A percentile compares a stretch with the other conserved stretches of the same genome.
These are phyloP conservation scores for Girardinus metallicus DNA, from an alignment of 2,797 vertebrate species.

Conservation along the genomic window DNA sequence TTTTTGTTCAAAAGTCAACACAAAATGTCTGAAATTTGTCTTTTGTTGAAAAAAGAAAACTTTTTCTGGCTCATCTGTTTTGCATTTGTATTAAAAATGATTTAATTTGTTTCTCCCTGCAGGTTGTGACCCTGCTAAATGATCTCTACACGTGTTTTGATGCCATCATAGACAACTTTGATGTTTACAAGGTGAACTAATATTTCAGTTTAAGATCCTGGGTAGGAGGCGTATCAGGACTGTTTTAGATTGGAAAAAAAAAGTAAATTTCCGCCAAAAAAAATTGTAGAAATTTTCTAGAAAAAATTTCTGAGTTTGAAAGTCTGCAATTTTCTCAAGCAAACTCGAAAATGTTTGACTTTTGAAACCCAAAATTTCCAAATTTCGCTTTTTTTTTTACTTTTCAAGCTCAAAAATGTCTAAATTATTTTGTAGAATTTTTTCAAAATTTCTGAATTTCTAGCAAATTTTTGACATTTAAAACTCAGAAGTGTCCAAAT, in stretches of 20 bases:
- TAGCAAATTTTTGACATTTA: too few species aligned
- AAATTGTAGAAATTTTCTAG: too few species aligned
- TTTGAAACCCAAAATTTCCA: too few species aligned
- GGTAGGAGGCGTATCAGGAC: too few species aligned
- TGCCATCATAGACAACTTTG: conserved; percentile 95
- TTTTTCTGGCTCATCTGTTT: background rate
- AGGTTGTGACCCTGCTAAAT: conserved; percentile 92
- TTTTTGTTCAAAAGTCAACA: background rate
- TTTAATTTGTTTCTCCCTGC: background rate
- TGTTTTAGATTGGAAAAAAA: background rate
- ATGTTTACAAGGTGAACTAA: conserved; percentile 81
- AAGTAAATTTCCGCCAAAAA: too few species aligned
- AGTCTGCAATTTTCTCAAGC: background rate
- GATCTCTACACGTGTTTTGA: conserved; percentile 96
- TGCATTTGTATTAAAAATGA: background rate
- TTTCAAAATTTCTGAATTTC: too few species aligned
- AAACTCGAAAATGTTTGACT: background rate
- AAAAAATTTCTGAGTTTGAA: background rate
- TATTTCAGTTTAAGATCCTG: too few species aligned
- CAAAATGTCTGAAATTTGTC: too few species aligned
- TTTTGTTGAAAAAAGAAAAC: background rate
- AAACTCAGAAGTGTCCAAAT: too few species aligned
- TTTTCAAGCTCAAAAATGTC: too few species aligned
- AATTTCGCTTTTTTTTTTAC: too few species aligned
- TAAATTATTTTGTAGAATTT: too few species aligned